A percentile compares a stretch with the other conserved stretches of the same genome.
phyloP scores from a whole-genome alignment of 1,140 invertebrate species.

The Caenorhabditis briggsae region DNA sequence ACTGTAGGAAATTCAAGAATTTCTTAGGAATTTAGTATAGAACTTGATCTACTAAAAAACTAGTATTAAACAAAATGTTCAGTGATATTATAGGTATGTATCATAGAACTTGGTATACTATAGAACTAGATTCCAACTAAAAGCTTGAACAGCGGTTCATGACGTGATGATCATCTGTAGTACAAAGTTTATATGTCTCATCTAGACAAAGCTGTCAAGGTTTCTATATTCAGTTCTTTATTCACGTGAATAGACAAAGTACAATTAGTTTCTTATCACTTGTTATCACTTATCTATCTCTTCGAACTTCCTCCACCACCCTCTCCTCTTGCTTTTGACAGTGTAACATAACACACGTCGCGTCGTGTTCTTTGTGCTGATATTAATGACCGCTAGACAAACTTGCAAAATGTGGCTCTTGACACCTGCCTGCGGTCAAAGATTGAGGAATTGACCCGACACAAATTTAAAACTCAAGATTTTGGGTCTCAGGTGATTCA shows the following conservation, averaged over 20 bases:
- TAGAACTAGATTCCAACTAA: too few relatives aligned
- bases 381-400: slow-evolving; percentile 35
- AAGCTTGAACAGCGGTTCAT: too few relatives aligned
- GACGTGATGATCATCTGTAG: too few relatives aligned
- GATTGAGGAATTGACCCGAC: background rate
- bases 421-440: background rate
- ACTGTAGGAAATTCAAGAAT: background rate
- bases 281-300: slow-evolving; percentile 8
- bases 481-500: slow-evolving; percentile 73
- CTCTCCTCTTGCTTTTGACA: background rate
- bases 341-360: slow-evolving; percentile 49
- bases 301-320: background rate
- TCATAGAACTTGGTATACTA: too few relatives aligned
- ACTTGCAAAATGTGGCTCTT: background rate
- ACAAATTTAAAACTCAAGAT: background rate
- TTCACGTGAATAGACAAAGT: slow-evolving; percentile 51
- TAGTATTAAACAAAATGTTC: too few relatives aligned
- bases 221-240: background rate
- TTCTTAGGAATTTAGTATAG: too few relatives aligned
- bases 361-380: slow-evolving; percentile 49
- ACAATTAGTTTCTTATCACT: slow-evolving; percentile 35
- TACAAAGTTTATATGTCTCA: too few relatives aligned
- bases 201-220: too few relatives aligned
- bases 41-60: too few relatives aligned
- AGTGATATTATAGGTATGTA: too few relatives aligned